phyloP scores from a whole-genome alignment of 2,888 invertebrate species.

The Epinotia nisella region DNA sequence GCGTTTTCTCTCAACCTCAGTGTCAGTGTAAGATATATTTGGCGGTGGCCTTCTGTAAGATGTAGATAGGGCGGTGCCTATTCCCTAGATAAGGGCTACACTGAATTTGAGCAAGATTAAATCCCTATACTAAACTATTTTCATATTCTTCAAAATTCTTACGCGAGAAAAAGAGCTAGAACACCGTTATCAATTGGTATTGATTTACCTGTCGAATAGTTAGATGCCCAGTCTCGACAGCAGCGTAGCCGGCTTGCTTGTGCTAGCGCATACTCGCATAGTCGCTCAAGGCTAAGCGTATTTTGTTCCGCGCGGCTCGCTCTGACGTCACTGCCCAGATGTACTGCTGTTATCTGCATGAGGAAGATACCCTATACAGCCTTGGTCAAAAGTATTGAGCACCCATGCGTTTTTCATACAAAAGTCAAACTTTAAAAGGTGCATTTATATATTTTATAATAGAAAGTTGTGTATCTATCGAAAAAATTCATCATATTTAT shows the following conservation, averaged over 20 bases:
- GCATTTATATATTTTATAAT: no score
- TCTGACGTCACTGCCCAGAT: slow-evolving; percentile 71
- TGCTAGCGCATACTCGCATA: slow-evolving; percentile 67
- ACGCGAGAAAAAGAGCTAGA: slow-evolving; percentile 4
- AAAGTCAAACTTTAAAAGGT: no score
- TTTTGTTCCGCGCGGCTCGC: slow-evolving; percentile 77
- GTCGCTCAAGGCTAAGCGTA: slow-evolving; percentile 77
- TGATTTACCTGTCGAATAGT: neutral
- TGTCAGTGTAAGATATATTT: neutral
- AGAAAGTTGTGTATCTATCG: no score
- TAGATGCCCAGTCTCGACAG: neutral
- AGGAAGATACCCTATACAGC: slow-evolving; percentile 14
- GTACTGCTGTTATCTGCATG: slow-evolving; percentile 55
- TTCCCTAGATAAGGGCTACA: neutral
- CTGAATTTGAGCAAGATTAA: neutral
- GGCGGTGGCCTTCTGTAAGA: neutral
- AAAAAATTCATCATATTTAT: no score
- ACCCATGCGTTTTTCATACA: no score
- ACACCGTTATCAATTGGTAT: neutral
- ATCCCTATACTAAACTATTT: neutral
- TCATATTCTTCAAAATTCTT: neutral
- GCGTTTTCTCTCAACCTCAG: no score
- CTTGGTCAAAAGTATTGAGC: no score
- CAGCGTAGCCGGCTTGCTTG: slow-evolving; percentile 56
- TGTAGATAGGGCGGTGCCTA: no score